Evolutionary conservation across 2,888 invertebrate genomes (phyloP).

Genomic region (Fragum whitleyi): DNA sequence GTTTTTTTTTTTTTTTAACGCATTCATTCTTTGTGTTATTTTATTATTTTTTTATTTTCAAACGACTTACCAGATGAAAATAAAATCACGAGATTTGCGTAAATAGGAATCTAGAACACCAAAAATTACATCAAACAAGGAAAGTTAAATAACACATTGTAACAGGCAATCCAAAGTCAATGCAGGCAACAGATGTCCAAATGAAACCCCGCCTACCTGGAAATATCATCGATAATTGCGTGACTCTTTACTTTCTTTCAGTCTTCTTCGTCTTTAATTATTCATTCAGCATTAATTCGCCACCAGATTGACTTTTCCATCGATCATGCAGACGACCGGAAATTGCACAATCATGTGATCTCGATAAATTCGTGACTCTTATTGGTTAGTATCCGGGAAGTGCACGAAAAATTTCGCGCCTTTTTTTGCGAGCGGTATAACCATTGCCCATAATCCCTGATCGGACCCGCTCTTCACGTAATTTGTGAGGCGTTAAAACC

Average conservation of each 20-base stretch:
- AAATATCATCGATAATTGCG: conserved; percentile 34
- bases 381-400: too few species aligned
- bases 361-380: too few species aligned
- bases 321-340: conserved; percentile 7
- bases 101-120: conserved; percentile 7
- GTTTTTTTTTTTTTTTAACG: too few species aligned
- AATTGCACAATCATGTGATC: not conserved
- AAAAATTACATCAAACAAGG: not conserved
- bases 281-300: conserved; percentile 44
- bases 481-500: too few species aligned
- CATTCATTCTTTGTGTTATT: too few species aligned
- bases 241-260: conserved; percentile 22
- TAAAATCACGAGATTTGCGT: not conserved
- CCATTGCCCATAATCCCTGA: too few species aligned
- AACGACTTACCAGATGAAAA: too few species aligned
- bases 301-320: conserved; percentile 24
- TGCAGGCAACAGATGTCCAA: conserved; percentile 3
- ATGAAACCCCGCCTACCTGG: conserved; percentile 29
- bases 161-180: not conserved
- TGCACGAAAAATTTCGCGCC: too few species aligned
- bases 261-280: conserved; percentile 46
- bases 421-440: too few species aligned
- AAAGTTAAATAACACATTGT: conserved; percentile 4
- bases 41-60: too few species aligned
- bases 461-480: too few species aligned